Evolutionary conservation across 2,797 vertebrate genomes (phyloP).

Genomic region (Semaprochilodus insignis): DNA sequence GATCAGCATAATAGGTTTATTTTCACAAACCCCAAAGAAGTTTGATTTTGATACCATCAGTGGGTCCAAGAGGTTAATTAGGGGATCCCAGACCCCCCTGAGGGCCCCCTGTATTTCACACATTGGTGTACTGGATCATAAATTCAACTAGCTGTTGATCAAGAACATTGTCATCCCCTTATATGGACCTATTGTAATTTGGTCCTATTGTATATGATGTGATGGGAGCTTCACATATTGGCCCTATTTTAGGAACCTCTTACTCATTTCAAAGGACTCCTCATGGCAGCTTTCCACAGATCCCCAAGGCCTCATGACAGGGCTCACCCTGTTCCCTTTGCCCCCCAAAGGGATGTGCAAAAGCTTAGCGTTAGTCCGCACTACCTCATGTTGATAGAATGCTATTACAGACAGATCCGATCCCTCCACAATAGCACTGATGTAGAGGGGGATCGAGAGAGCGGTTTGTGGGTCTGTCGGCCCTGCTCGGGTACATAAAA

Average conservation of each 20-base stretch:
- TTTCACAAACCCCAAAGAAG: too few species aligned
- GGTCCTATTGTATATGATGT: not conserved
- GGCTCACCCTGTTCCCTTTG: constrained; percentile 39
- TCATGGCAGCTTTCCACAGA: not conserved
- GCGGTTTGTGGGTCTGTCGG: constrained; percentile 63
- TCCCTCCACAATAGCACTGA: constrained; percentile 68
- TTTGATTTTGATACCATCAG: too few species aligned
- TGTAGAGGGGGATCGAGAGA: constrained; percentile 70
- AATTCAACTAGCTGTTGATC: too few species aligned
- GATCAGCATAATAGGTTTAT: too few species aligned
- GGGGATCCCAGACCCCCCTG: too few species aligned
- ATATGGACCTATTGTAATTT: not conserved
- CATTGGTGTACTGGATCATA: too few species aligned
- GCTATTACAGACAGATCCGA: constrained; percentile 65
- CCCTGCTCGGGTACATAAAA: constrained; percentile 65
- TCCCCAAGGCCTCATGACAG: constrained; percentile 8
- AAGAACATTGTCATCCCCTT: too few species aligned
- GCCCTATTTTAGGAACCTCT: not conserved
- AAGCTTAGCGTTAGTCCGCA: constrained; percentile 39
- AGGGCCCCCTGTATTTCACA: too few species aligned
- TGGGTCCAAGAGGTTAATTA: too few species aligned
- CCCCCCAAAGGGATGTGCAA: constrained; percentile 25
- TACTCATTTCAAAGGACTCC: not conserved
- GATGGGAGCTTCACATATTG: not conserved
- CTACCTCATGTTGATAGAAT: constrained; percentile 70